Evolutionary conservation across 1,140 invertebrate species (phyloP), one percentile per base, ranked within the genome.

Genomic region (Drosophila bocqueti): DNA sequence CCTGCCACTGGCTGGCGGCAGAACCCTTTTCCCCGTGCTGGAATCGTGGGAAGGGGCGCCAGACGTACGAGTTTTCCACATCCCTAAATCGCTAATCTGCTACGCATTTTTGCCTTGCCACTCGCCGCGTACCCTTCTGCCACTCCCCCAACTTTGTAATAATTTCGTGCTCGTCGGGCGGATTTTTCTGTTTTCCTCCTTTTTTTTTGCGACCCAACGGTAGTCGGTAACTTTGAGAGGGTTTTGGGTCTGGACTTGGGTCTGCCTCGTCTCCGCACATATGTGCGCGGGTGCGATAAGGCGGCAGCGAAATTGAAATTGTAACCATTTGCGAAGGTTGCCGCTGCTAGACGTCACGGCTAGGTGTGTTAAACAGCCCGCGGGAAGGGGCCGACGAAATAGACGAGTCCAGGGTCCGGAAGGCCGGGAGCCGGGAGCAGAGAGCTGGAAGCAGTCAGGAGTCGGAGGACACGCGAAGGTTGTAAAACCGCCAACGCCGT

Each of bases 71-170:
- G 90, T 90, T 90, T 90, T 90, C 85, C 85, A 82, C 85, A 90
- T 90, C 85, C 82, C 85, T 90, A 90, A 90, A 90, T 90, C 85
- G 85, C 85, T 90, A 91, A 90, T 90, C 86, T 91, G 81, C 78
- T 89, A 89, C 85, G 85, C 85, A 89, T 90, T 90, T 89, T 82
- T 85, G 68, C 82, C 75, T 67, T 90, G 78, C 85, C 85, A 63
- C 59, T 40, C 57, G 45, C 65, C 15, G 45, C 26, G 36, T 18
- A 31, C 47, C 24, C 15, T 5, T 21, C 57, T 3, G 29, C 21
- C 60, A 49, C 49, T 29, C 18, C 66, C 36, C 34, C 49, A 40
- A 73, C 57, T 61, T 46, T 69, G 81, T 90, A 81, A 89, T 89
- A 89, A 89, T 89, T 89, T 90, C 61, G 65, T 52, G 45, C 46